Conservation (phyloP, 1,140 invertebrate genomes). For the Drosophila rufa region DNA sequence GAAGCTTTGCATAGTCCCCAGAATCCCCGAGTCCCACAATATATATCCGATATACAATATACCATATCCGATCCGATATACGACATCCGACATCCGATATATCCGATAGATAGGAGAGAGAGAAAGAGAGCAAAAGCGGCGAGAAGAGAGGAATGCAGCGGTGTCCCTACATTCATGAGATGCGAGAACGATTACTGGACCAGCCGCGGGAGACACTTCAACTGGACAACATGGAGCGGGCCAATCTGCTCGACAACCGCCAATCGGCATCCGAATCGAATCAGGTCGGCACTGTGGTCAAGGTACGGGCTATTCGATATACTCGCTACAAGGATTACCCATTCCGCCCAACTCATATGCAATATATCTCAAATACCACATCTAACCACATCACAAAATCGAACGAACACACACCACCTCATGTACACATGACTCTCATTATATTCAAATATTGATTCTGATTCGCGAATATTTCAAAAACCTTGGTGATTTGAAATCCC, state of each 20-base stretch:
- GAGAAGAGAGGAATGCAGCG: slow-evolving; percentile 89
- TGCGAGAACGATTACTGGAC: slow-evolving; percentile 94
- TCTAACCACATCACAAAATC: slow-evolving; percentile 18
- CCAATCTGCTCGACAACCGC: slow-evolving; percentile 87
- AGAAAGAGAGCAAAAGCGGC: slow-evolving; percentile 1
- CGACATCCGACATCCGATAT: neutral
- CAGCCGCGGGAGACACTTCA: slow-evolving; percentile 86
- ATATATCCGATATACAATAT: slow-evolving; percentile 2
- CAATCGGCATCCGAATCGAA: slow-evolving; percentile 87
- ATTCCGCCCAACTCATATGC: slow-evolving; percentile 34
- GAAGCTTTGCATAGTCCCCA: slow-evolving; percentile 7
- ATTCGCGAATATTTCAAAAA: neutral
- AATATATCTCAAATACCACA: slow-evolving; percentile 33
- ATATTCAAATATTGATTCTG: neutral
- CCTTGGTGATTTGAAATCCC: neutral
- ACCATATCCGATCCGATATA: neutral
- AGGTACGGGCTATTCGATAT: slow-evolving; percentile 87
- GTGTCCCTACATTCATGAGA: slow-evolving; percentile 95
- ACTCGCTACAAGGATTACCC: slow-evolving; percentile 79
- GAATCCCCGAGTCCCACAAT: neutral
- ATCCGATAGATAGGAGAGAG: slow-evolving; percentile 45
- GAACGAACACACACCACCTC: slow-evolving; percentile 21
- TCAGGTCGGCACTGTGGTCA: slow-evolving; percentile 93
- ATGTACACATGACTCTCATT: slow-evolving; percentile 5
- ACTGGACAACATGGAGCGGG: slow-evolving; percentile 86